Evolutionary conservation across 2,797 vertebrate genomes (phyloP).

Genomic region (Psittacula derbiana): DNA sequence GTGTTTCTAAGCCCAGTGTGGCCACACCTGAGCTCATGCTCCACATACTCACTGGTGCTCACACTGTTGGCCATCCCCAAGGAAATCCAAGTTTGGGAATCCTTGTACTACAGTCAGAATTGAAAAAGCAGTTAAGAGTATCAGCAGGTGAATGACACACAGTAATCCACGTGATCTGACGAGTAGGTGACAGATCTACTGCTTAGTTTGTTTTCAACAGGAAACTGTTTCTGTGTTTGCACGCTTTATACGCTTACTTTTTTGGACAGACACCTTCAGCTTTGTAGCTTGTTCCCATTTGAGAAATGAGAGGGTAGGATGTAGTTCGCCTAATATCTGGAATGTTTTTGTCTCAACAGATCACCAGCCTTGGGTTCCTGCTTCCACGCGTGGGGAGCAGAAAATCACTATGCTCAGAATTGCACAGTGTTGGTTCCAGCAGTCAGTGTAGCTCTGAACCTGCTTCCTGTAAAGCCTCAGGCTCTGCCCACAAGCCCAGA

Average conservation of each 20-base stretch:
- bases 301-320: neutral
- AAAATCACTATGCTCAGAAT: neutral
- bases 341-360: constrained; percentile 55
- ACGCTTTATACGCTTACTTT: neutral
- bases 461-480: neutral
- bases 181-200: neutral
- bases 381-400: neutral
- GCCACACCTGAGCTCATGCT: neutral
- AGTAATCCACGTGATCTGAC: neutral
- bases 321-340: neutral
- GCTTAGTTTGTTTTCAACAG: neutral
- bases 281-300: neutral
- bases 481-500: neutral
- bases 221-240: neutral
- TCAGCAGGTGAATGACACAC: neutral
- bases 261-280: constrained; percentile 1
- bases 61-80: neutral
- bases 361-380: constrained; percentile 20
- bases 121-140: constrained; percentile 1
- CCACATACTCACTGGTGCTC: neutral
- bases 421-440: constrained; percentile 42
- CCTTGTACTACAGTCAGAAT: neutral
- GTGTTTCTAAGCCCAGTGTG: neutral
- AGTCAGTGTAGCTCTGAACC: neutral
- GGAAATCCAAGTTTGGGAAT: neutral